Conservation (phyloP, 2,888 invertebrate genomes). For the Oxyscelio sp. region DNA sequence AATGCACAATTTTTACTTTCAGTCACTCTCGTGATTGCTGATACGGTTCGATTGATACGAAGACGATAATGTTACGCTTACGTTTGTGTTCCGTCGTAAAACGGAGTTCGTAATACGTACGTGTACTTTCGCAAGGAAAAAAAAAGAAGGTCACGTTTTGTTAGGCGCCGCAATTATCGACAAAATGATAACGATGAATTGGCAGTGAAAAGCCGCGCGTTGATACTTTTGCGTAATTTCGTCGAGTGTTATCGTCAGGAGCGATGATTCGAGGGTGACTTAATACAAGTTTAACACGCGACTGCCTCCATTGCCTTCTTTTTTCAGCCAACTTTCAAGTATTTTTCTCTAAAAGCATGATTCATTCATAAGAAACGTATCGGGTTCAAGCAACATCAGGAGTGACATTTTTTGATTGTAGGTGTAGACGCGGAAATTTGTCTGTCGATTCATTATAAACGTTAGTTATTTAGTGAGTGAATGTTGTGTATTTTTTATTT, state of each 20-base stretch:
- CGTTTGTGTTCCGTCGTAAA: not conserved
- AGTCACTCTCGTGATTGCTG: not conserved
- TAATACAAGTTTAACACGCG: slow-evolving; percentile 73
- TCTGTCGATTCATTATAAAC: too few species aligned
- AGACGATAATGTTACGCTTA: slow-evolving; percentile 21
- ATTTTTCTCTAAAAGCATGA: slow-evolving; percentile 54
- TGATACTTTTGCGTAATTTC: slow-evolving; percentile 71
- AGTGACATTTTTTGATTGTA: slow-evolving; percentile 50
- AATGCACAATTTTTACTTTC: slow-evolving; percentile 11
- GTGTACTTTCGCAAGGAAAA: too few species aligned
- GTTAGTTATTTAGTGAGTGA: too few species aligned
- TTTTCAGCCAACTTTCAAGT: slow-evolving; percentile 57
- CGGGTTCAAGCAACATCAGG: slow-evolving; percentile 47
- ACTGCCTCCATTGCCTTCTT: slow-evolving; percentile 52
- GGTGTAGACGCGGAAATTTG: slow-evolving; percentile 32
- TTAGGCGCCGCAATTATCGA: slow-evolving; percentile 69
- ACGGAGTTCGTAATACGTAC: too few species aligned
- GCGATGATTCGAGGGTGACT: slow-evolving; percentile 73
- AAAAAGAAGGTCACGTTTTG: too few species aligned
- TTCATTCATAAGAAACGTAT: slow-evolving; percentile 69
- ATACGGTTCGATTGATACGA: not conserved
- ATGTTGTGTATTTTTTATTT: slow-evolving; percentile 18
- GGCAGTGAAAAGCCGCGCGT: slow-evolving; percentile 66
- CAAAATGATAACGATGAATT: slow-evolving; percentile 69
- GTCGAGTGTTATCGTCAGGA: slow-evolving; percentile 73